Conservation (phyloP, 2,888 invertebrate genomes). For the Nomada ferruginata region DNA sequence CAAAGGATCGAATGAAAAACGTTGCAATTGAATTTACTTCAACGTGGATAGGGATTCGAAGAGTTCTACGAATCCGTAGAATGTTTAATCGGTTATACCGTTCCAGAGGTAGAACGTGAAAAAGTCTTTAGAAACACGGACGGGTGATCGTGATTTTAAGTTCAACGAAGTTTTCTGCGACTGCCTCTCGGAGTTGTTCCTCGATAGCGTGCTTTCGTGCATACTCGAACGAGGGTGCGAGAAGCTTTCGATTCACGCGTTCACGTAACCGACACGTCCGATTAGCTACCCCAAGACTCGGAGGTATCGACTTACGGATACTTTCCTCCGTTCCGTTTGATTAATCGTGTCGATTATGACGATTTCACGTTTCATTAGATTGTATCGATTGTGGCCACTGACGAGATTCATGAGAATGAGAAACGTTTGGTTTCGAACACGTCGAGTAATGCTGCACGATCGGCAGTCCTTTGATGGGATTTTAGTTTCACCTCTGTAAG, state of each 20-base stretch:
- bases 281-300: constrained; percentile 69
- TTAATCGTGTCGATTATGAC: not conserved
- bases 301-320: constrained; percentile 27
- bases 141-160: constrained; percentile 15
- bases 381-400: not conserved
- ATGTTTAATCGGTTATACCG: constrained; percentile 10
- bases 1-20: constrained; percentile 14
- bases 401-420: not conserved
- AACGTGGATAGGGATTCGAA: not conserved
- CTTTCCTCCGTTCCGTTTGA: constrained; percentile 5
- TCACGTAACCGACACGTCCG: constrained; percentile 72
- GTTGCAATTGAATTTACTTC: constrained; percentile 17
- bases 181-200: constrained; percentile 13
- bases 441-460: not conserved
- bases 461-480: no score
- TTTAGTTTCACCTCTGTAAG: not conserved
- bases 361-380: constrained; percentile 6
- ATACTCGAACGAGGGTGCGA: constrained; percentile 33
- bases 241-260: constrained; percentile 68
- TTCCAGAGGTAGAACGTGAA: not conserved
- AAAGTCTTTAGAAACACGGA: constrained; percentile 7
- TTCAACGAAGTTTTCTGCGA: constrained; percentile 21
- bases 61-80: not conserved
- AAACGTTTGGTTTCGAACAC: not conserved
- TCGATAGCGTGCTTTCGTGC: constrained; percentile 38